These are phyloP conservation scores for Centropus bengalensis DNA, from an alignment of 2,113 vertebrate genomes.

Conservation along the genomic window DNA sequence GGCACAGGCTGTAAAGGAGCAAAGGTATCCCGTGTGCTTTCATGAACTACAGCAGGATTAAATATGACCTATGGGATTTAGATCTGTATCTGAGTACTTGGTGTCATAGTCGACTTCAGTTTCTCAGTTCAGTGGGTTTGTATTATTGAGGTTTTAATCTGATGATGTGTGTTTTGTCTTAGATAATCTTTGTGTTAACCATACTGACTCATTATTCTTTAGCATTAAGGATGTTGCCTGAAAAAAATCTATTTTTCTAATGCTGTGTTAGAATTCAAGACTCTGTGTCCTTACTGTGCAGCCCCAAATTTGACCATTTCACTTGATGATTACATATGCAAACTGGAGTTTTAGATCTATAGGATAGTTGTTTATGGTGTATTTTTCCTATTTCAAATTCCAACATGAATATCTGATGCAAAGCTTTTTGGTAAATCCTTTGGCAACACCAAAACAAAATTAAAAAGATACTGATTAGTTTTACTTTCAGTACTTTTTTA, in stretches of 20 bases:
- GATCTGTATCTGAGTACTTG: neutral
- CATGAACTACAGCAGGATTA: neutral
- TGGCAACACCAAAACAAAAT: neutral
- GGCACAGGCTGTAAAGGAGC: neutral
- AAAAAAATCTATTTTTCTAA: neutral
- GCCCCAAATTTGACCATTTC: neutral
- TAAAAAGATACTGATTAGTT: neutral
- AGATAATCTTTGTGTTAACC: neutral
- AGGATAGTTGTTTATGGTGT: neutral
- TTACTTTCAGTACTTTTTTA: neutral
- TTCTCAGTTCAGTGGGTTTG: constrained; percentile 24
- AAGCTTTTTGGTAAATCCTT: neutral
- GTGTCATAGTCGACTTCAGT: constrained; percentile 23
- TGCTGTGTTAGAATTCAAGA: neutral
- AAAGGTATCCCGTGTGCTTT: neutral
- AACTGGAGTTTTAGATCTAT: neutral
- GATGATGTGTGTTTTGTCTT: constrained; percentile 13
- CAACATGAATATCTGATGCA: neutral
- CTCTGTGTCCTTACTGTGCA: neutral
- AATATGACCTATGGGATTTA: neutral
- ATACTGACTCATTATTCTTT: neutral
- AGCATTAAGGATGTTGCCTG: neutral
- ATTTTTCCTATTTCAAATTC: neutral
- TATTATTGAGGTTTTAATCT: constrained; percentile 35
- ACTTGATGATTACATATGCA: neutral